Percentiles rank a stretch among this genome's conserved stretches.
These are phyloP conservation scores for Mus spicilegus DNA, from an alignment of 2,113 vertebrate species.

Conservation along the genomic window DNA sequence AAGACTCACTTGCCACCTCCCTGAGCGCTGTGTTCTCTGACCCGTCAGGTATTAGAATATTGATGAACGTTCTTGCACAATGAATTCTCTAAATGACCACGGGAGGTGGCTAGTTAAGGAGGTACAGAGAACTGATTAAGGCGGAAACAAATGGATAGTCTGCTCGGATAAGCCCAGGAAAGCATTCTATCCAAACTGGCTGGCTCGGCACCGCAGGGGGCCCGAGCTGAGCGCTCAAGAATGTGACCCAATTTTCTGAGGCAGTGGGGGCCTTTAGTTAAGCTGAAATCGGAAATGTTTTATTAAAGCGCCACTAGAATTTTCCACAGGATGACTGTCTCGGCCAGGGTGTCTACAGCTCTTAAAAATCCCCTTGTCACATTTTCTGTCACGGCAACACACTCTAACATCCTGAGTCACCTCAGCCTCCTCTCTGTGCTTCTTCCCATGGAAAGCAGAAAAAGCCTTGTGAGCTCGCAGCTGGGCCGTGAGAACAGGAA, in stretches of 20 bases:
- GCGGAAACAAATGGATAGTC: neutral
- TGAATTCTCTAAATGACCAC: neutral
- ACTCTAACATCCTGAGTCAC: neutral
- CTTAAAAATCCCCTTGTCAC: slow-evolving; percentile 32
- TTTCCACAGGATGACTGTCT: neutral
- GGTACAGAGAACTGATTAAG: neutral
- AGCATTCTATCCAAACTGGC: neutral
- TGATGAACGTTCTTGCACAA: neutral
- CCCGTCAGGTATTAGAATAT: neutral
- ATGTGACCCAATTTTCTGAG: neutral
- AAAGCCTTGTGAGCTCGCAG: neutral
- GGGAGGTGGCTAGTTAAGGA: neutral
- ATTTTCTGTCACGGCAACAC: neutral
- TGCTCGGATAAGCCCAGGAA: neutral
- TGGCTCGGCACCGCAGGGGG: neutral
- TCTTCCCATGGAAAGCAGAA: neutral
- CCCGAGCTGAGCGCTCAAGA: neutral
- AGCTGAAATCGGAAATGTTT: slow-evolving; percentile 5
- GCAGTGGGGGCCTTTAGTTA: slow-evolving; percentile 6
- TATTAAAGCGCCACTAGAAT: neutral
- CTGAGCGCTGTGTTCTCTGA: neutral
- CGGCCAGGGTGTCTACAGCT: neutral
- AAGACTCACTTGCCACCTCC: fast-evolving
- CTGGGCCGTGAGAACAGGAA: neutral
- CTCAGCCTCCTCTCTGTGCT: neutral